A percentile compares a stretch with the other conserved stretches of the same genome.
Conservation (phyloP, 2,797 vertebrate genomes). For the Manis pentadactyla region DNA sequence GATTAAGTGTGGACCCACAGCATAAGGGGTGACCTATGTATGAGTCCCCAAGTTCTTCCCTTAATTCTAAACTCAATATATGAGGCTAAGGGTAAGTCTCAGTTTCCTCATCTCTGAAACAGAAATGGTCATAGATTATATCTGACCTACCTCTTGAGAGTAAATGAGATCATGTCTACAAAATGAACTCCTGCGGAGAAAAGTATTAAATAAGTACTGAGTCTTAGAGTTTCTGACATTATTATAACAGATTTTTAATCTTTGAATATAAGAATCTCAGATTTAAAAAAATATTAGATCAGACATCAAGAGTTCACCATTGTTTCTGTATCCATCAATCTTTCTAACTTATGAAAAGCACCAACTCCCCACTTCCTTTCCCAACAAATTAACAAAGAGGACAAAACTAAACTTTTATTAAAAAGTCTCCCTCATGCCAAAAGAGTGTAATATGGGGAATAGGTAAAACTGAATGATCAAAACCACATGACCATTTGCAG, state of each 20-base stretch:
- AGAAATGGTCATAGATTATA: conserved; percentile 34
- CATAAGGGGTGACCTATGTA: background rate
- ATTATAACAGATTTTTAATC: background rate
- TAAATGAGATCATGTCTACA: conserved; percentile 55
- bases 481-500: background rate
- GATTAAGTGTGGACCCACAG: background rate
- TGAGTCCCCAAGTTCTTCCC: conserved; percentile 25
- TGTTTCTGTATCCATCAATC: background rate
- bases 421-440: background rate
- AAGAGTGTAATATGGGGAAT: background rate
- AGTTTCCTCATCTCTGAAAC: conserved; percentile 30
- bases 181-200: background rate
- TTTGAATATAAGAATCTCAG: conserved; percentile 25
- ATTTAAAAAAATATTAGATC: conserved; percentile 24
- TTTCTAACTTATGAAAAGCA: background rate
- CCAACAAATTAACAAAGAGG: conserved; percentile 44
- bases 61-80: conserved; percentile 27
- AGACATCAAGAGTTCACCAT: conserved; percentile 15
- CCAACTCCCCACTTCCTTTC: background rate
- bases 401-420: conserved; percentile 39
- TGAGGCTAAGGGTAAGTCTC: conserved; percentile 34
- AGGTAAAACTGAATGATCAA: background rate
- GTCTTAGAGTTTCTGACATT: conserved; percentile 25
- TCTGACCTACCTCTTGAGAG: conserved; percentile 47
- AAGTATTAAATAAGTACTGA: background rate